Evolutionary conservation across 2,113 vertebrate species (phyloP).

Genomic region (Passer montanus): DNA sequence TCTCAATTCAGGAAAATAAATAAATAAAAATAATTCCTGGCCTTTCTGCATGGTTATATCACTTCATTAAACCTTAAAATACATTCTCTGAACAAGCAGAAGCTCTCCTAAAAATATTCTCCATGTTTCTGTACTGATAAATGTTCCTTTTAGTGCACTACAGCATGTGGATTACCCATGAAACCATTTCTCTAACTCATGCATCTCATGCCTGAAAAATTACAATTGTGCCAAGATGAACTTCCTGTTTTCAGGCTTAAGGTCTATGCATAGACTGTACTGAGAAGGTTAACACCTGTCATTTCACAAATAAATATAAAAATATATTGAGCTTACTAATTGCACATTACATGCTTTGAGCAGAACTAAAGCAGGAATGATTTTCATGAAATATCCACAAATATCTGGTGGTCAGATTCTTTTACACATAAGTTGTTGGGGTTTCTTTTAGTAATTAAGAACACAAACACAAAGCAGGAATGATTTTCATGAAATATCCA

Average conservation of each 20-base stretch:
- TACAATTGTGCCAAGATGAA: background rate
- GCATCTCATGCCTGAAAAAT: background rate
- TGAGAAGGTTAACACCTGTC: background rate
- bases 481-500: background rate
- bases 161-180: background rate
- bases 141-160: background rate
- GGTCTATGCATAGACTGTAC: background rate
- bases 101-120: background rate
- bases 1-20: background rate
- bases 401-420: background rate
- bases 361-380: background rate
- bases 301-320: background rate
- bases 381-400: background rate
- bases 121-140: background rate
- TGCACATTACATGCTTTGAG: background rate
- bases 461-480: background rate
- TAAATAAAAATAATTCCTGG: background rate
- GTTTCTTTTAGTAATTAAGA: background rate
- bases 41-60: background rate
- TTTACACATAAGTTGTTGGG: background rate
- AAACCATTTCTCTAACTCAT: background rate
- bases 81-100: background rate
- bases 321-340: background rate
- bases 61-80: slow-evolving; percentile 24
- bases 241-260: background rate